Conservation (phyloP, 2,888 invertebrate genomes). For the Cyclophora albipunctata region DNA sequence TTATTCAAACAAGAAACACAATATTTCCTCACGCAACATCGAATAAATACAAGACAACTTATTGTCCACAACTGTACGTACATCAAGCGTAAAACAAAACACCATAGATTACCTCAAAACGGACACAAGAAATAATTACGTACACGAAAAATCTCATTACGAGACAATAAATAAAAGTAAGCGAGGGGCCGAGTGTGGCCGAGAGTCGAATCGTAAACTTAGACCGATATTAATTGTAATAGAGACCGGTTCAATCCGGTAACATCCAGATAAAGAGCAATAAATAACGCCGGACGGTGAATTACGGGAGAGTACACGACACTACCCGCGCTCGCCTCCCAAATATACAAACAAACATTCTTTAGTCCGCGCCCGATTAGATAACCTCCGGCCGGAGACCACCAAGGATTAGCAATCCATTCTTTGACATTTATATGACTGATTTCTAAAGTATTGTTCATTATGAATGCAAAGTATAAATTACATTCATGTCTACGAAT, state of each 20-base stretch:
- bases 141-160: conserved; percentile 30
- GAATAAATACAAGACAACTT: too few species aligned
- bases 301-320: conserved; percentile 8
- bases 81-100: too few species aligned
- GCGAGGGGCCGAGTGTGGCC: conserved; percentile 21
- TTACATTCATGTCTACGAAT: too few species aligned
- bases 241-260: conserved; percentile 25
- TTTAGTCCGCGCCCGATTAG: too few species aligned
- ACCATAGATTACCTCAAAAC: background rate
- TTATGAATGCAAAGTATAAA: too few species aligned
- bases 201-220: conserved; percentile 25
- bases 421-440: too few species aligned
- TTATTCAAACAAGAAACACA: too few species aligned
- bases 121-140: background rate
- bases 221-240: conserved; percentile 38
- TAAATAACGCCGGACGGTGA: conserved; percentile 20
- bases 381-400: too few species aligned
- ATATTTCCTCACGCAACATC: too few species aligned
- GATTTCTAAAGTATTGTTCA: too few species aligned
- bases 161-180: conserved; percentile 32
- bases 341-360: background rate
- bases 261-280: conserved; percentile 19
- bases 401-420: too few species aligned
- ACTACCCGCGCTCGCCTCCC: background rate
- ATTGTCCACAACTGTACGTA: too few species aligned